Conservation (phyloP, 2,113 vertebrate species). For the Raja brachyura region DNA sequence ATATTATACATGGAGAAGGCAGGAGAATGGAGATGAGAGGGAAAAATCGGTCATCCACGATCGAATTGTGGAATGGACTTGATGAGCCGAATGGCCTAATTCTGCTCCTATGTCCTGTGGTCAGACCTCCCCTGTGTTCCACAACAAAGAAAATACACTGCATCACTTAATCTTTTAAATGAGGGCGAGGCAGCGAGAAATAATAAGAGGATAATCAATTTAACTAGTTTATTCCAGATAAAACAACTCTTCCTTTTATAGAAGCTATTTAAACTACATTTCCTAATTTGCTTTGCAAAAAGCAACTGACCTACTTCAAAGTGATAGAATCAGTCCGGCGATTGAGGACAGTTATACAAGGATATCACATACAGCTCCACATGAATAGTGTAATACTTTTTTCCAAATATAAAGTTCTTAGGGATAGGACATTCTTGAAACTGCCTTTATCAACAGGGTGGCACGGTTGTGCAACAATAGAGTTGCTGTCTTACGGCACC, state of each 20-base stretch:
- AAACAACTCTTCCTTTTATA: background rate
- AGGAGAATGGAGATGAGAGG: too few species aligned
- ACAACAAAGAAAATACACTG: background rate
- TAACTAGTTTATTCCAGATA: background rate
- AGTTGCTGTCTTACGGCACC: too few species aligned
- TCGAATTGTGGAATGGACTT: too few species aligned
- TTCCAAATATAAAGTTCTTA: background rate
- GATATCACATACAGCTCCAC: background rate
- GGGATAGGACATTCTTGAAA: too few species aligned
- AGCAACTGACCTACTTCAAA: slow-evolving; percentile 24
- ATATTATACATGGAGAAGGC: too few species aligned
- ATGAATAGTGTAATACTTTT: background rate
- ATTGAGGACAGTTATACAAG: slow-evolving; percentile 22
- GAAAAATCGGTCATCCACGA: too few species aligned
- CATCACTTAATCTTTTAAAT: background rate
- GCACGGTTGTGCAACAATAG: too few species aligned
- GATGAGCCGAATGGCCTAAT: too few species aligned
- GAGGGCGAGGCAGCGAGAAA: background rate
- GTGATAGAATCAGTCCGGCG: slow-evolving; percentile 28
- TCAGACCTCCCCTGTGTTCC: too few species aligned
- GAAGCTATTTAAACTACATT: background rate
- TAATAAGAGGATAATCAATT: background rate
- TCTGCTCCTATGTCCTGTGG: too few species aligned
- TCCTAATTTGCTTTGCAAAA: background rate
- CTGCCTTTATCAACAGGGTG: background rate